Evolutionary conservation across 2,113 vertebrate genomes (phyloP).

Genomic region (Callithrix jacchus): DNA sequence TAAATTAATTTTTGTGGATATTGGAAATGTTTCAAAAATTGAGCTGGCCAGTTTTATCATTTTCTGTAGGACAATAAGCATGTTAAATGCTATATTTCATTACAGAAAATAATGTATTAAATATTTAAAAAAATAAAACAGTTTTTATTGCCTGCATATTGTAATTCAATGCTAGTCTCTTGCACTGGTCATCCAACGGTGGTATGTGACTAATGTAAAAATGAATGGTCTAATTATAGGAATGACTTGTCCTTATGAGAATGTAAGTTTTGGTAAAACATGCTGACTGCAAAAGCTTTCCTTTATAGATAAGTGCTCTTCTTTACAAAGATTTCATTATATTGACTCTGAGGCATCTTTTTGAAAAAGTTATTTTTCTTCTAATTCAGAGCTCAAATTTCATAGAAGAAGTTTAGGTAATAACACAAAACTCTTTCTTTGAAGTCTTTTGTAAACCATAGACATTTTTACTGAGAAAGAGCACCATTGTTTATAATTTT

Average conservation of each 20-base stretch:
- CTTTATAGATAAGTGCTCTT: neutral
- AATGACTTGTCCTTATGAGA: neutral
- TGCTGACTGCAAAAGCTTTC: neutral
- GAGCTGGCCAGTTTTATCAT: neutral
- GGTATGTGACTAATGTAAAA: slow-evolving; percentile 34
- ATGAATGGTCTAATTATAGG: neutral
- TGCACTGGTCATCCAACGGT: neutral
- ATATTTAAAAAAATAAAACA: neutral
- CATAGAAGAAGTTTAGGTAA: neutral
- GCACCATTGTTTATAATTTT: neutral
- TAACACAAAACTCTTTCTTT: neutral
- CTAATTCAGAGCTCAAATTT: neutral
- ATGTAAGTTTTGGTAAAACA: neutral
- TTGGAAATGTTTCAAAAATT: slow-evolving; percentile 48
- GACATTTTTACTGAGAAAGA: neutral
- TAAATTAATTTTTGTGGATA: slow-evolving; percentile 45
- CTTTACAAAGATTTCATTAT: neutral
- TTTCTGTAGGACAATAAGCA: slow-evolving; percentile 27
- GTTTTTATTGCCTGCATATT: neutral
- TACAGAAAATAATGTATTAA: slow-evolving; percentile 6
- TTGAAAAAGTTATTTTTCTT: neutral
- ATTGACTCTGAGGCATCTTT: neutral
- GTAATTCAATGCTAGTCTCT: neutral
- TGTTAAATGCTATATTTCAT: neutral
- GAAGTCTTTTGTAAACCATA: neutral